A percentile compares a stretch with the other conserved stretches of the same genome.
Conservation (phyloP, 2,888 invertebrate genomes). For the Teinopalpus imperialis region DNA sequence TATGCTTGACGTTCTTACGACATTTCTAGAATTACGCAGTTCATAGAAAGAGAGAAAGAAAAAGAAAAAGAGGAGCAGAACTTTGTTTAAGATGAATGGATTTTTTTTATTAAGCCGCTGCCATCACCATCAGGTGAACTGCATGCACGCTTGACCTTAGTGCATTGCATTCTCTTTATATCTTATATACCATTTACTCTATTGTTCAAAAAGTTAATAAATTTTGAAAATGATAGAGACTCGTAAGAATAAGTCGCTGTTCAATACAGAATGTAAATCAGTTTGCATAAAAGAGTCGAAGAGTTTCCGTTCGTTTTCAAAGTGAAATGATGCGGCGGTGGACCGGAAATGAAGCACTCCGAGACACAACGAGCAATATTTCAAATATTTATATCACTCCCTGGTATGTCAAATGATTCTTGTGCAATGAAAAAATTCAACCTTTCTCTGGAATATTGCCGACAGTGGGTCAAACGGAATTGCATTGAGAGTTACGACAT, state of each 20-base stretch:
- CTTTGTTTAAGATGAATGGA: too few species aligned
- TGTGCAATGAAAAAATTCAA: slow-evolving; percentile 12
- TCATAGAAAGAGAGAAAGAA: too few species aligned
- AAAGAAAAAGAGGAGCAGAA: too few species aligned
- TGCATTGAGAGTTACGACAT: neutral
- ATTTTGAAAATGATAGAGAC: too few species aligned
- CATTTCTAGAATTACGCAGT: too few species aligned
- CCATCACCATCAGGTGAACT: too few species aligned
- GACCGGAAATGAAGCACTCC: slow-evolving; percentile 23
- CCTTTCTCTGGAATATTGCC: slow-evolving; percentile 5
- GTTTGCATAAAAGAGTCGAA: slow-evolving; percentile 14
- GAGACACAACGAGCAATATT: slow-evolving; percentile 23
- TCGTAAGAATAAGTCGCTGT: neutral
- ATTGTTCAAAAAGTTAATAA: too few species aligned
- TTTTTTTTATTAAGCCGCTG: too few species aligned
- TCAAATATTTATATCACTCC: slow-evolving; percentile 21
- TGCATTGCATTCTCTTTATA: too few species aligned
- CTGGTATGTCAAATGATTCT: slow-evolving; percentile 5
- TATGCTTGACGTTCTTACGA: too few species aligned
- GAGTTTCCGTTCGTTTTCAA: slow-evolving; percentile 9
- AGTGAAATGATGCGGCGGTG: slow-evolving; percentile 16
- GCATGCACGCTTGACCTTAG: too few species aligned
- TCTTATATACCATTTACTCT: too few species aligned
- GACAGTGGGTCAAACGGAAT: neutral
- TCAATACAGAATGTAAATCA: slow-evolving; percentile 9